A percentile compares a stretch with the other conserved stretches of the same genome.
Conservation (phyloP, 2,113 vertebrate genomes). For the Mola mola region DNA sequence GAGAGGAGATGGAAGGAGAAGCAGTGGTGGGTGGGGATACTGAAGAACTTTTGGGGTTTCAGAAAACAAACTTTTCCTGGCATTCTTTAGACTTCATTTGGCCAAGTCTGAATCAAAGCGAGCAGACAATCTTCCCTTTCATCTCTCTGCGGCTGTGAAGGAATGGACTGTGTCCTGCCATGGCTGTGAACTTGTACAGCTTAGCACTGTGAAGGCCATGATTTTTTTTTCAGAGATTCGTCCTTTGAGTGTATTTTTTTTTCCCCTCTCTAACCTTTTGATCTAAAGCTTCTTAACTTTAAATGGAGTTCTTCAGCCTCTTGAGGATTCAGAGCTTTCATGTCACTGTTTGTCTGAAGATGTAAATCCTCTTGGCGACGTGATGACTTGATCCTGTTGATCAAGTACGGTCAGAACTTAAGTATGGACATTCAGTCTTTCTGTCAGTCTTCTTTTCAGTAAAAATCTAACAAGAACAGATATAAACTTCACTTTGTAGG, state of each 20-base stretch:
- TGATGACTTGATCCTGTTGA: conserved; percentile 71
- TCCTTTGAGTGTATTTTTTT: conserved; percentile 76
- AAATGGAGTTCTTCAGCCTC: conserved; percentile 82
- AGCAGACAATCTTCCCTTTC: conserved; percentile 75
- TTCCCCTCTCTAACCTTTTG: conserved; percentile 78
- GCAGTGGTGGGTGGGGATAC: background rate
- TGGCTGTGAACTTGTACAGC: conserved; percentile 75
- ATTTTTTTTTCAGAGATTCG: conserved; percentile 50
- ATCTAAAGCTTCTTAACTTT: conserved; percentile 86
- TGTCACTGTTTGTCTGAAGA: conserved; percentile 78
- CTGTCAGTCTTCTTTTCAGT: conserved; percentile 48
- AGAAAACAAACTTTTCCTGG: conserved; percentile 65
- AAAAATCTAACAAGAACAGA: conserved; percentile 40
- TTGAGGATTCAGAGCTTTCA: conserved; percentile 79
- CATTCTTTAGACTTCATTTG: conserved; percentile 64
- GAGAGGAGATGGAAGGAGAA: conserved; percentile 16
- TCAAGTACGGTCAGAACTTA: conserved; percentile 50
- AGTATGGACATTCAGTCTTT: conserved; percentile 50
- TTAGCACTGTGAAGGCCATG: conserved; percentile 73
- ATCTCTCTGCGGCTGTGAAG: conserved; percentile 75
- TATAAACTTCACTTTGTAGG: conserved; percentile 14
- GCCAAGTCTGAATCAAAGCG: conserved; percentile 70
- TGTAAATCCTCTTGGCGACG: conserved; percentile 75
- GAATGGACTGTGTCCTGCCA: conserved; percentile 75
- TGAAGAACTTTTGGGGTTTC: conserved; percentile 65